Conservation (phyloP, 2,888 invertebrate genomes). For the Caenorhabditis drosophilae region DNA sequence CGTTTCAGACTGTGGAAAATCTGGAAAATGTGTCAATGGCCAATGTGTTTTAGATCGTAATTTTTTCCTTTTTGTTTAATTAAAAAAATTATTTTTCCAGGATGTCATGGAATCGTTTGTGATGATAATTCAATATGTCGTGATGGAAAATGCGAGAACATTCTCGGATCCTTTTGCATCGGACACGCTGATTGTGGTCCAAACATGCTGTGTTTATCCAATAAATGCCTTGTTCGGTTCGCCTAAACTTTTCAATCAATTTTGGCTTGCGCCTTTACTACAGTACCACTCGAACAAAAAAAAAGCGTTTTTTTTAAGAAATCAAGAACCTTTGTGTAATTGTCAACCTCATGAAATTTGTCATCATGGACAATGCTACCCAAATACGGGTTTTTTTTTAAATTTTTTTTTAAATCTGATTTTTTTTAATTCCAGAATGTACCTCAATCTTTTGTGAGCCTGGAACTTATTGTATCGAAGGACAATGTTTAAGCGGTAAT, state of each 20-base stretch:
- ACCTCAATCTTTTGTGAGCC: constrained; percentile 47
- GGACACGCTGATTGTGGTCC: constrained; percentile 63
- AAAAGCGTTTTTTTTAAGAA: constrained; percentile 33
- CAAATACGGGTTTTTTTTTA: constrained; percentile 35
- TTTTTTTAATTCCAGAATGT: constrained; percentile 44
- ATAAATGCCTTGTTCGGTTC: constrained; percentile 59
- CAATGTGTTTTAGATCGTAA: constrained; percentile 58
- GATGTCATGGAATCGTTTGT: constrained; percentile 55
- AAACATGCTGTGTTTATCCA: constrained; percentile 44
- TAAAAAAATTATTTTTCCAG: constrained; percentile 22
- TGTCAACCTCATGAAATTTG: constrained; percentile 50
- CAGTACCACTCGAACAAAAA: too few relatives aligned
- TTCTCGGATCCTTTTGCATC: constrained; percentile 55
- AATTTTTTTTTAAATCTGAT: not conserved
- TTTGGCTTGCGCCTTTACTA: too few relatives aligned
- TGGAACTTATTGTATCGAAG: constrained; percentile 51
- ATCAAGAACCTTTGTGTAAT: constrained; percentile 40
- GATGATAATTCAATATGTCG: constrained; percentile 56
- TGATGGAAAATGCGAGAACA: constrained; percentile 58
- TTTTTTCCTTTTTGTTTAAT: constrained; percentile 8
- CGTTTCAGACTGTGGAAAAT: constrained; percentile 57
- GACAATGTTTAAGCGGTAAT: constrained; percentile 43
- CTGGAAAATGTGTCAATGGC: constrained; percentile 62
- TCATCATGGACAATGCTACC: constrained; percentile 50
- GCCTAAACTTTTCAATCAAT: too few relatives aligned